Evolutionary conservation across 2,888 invertebrate genomes (phyloP).

Genomic region (Cephus pygmeus): DNA sequence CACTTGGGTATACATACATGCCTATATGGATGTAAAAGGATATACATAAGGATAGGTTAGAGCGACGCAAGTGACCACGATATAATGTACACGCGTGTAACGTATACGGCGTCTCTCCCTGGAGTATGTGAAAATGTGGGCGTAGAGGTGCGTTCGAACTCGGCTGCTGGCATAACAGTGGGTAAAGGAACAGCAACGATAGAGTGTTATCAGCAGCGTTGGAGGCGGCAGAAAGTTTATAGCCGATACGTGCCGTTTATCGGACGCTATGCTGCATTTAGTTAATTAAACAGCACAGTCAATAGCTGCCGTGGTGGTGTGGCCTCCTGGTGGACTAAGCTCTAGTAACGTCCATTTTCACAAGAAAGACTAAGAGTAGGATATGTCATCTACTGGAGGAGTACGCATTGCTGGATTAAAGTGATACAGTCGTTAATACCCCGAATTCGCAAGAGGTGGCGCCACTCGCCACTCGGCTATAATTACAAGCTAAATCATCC

Average conservation of each 20-base stretch:
- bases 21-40: background rate
- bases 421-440: background rate
- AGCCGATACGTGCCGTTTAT: slow-evolving; percentile 54
- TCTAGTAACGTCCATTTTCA: background rate
- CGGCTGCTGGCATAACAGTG: slow-evolving; percentile 42
- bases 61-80: background rate
- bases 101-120: slow-evolving; percentile 23
- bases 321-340: background rate
- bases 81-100: background rate
- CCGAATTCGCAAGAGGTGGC: slow-evolving; percentile 42
- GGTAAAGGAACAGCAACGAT: slow-evolving; percentile 36
- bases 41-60: background rate
- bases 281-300: slow-evolving; percentile 53
- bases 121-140: slow-evolving; percentile 40
- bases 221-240: slow-evolving; percentile 54
- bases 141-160: slow-evolving; percentile 50
- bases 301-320: slow-evolving; percentile 21
- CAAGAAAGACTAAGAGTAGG: background rate
- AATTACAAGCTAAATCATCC: slow-evolving; percentile 9
- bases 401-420: background rate
- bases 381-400: background rate
- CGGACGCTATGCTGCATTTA: slow-evolving; percentile 47
- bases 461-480: slow-evolving; percentile 24
- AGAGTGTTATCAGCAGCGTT: slow-evolving; percentile 50
- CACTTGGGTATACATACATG: background rate